Base-by-base conservation (phyloP, 2,113 vertebrate genomes). In the Tauraco erythrolophus region DNA sequence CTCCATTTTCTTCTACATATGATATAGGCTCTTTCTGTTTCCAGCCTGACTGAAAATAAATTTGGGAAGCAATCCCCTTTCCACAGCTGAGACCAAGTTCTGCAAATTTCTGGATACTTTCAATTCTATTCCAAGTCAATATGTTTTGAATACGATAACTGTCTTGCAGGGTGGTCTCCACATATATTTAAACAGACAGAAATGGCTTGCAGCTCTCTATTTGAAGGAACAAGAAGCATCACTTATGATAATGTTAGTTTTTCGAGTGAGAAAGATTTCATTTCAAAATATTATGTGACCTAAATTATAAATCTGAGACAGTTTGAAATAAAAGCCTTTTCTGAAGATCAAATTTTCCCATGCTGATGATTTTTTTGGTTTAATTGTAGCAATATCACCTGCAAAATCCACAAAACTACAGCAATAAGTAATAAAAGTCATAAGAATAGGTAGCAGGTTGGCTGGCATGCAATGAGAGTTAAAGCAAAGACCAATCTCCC, bases 381-480 rank as follows among this genome's bases (percentile, higher is more conserved):
- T 89, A 76, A 37, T 72, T 90, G 18, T 64, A 48, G 24, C 30
- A 79, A 3, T 19, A 37, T 79, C 19, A 3, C 22, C 41, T 65
- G 54, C 23, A 69, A 61, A 70, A 43, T 78, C 43, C n/a, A 58
- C 41, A 60, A 77, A 96, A 72, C 22, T 71, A 43, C 31, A 81
- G 21, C 39, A 53, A 5, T 31, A 82, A 75, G 51, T 70, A 65
- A 35, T 50, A 43, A 35, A 90, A 79, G 16, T 88, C 50, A 21
- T 45, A 62, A 83, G 65, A 91, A 54, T 13, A 72, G 81, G 62
- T 61, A 90, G 78, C 46, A 92, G 35, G 70, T 91, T 89, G 33
- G 30, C 50, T 91, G 74, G 62, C 37, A 71, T 96, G 37, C 84
- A 95, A 22, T 57, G n/a, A 92, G 54, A 94, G 94, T 74, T 57